Evolutionary conservation across 1,140 invertebrate genomes (phyloP), one percentile per base, ranked within the genome.

Genomic region (Zelostemma sp.): DNA sequence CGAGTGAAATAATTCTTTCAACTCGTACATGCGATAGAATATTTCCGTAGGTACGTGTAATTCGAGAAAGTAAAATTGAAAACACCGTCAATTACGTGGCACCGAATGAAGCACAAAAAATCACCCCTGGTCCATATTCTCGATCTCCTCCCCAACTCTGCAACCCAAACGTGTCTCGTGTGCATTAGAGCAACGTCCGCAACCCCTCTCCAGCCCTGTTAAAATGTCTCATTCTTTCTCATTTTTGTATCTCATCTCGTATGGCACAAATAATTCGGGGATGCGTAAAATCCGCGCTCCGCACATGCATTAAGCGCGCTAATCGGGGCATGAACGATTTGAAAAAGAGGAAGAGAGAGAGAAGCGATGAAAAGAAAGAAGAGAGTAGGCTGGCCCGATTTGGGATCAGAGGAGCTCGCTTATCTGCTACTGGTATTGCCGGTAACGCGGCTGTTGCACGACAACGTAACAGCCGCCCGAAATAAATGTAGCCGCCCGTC

Each of bases 261-360:
- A 40, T 25, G 47, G 57, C 61, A 76, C 75, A 82, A 82, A 81
- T 81, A 79, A 81, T 80, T 80, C 80, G 77, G 75, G 81, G 79
- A 82, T 81, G 80, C 80, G 81, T 83, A 60, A 83, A 83, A 84
- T 83, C 82, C 80, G 18, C 47, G 47, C 45, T 38, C 41, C 25
- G 70, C 53, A 46, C 38, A 50, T 65, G 76, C 67, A 82, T 84
- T 84, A 75, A 80, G 60, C 55, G 63, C 72, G 74, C 78, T 79
- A 84, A 84, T 72, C 81, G 77, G 79, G 72, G 78, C 82, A 81
- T 82, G 71, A 83, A 78, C 73, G 74, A 81, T 80, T 72, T 50
- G 61, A 58, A 67, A 48, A 51, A 46, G 31, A 25, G 40, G 28
- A 15, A 25, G 45, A 15, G 28, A 67, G 38, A 57, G 14, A 5